Percentiles rank a stretch among this genome's conserved stretches.
Evolutionary conservation across 2,888 invertebrate genomes (phyloP).

Genomic region (Congeria kusceri): DNA sequence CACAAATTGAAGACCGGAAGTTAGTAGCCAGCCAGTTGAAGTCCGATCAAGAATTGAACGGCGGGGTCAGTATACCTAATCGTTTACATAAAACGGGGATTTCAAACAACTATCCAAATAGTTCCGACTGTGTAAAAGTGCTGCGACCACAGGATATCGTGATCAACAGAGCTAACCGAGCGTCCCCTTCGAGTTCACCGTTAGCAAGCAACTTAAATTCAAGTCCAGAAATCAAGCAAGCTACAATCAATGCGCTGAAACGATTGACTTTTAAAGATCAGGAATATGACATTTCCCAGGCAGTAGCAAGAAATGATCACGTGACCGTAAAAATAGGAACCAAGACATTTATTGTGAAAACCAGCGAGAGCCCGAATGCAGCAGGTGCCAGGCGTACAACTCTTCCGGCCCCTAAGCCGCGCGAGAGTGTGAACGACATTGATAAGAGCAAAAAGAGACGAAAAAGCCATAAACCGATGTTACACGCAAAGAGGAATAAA

Average conservation of each 20-base stretch:
- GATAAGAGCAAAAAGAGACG: conserved; percentile 7
- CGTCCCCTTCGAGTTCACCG: too few species aligned
- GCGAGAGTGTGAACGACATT: background rate
- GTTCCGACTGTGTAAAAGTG: too few species aligned
- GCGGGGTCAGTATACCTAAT: too few species aligned
- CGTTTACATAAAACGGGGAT: too few species aligned
- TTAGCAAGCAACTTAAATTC: too few species aligned
- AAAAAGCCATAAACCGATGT: conserved; percentile 1
- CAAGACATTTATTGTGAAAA: conserved; percentile 4
- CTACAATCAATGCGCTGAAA: background rate
- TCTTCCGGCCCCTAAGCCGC: conserved; percentile 28
- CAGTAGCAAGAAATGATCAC: background rate
- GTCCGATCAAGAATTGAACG: too few species aligned
- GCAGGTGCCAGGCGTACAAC: background rate
- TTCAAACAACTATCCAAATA: too few species aligned
- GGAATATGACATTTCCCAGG: background rate
- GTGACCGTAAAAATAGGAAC: conserved; percentile 15
- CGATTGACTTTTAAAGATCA: background rate
- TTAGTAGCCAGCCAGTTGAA: too few species aligned
- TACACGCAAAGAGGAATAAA: background rate
- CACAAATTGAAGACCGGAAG: too few species aligned
- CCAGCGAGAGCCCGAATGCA: background rate
- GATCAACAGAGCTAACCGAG: too few species aligned
- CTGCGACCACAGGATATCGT: too few species aligned
- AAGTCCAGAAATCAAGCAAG: conserved; percentile 5